phyloP scores from a whole-genome alignment of 2,797 vertebrate species.

The Darevskia nairensis region DNA sequence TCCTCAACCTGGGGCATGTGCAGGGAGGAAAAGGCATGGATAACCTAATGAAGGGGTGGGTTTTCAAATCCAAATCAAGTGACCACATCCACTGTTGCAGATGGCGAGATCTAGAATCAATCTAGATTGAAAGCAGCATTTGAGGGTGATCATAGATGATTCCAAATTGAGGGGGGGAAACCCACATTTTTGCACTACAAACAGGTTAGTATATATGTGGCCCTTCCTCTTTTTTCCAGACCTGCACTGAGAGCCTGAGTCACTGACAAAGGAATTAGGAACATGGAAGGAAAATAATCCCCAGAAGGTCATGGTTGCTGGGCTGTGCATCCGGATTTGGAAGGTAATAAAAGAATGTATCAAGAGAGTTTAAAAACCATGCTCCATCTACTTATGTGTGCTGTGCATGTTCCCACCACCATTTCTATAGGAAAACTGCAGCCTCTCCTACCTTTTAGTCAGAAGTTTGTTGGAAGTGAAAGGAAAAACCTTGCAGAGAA shows the following conservation, averaged over 20 bases:
- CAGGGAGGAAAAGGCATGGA: too few species aligned
- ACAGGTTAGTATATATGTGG: background rate
- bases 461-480: background rate
- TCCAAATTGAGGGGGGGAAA: too few species aligned
- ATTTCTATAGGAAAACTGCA: background rate
- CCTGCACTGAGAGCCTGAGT: background rate
- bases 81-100: too few species aligned
- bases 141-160: too few species aligned
- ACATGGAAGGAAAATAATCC: background rate
- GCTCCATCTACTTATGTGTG: background rate
- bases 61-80: too few species aligned
- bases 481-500: background rate
- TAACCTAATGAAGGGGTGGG: too few species aligned
- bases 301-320: background rate
- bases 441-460: background rate
- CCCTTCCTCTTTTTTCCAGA: background rate
- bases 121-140: too few species aligned
- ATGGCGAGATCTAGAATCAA: too few species aligned
- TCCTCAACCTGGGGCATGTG: too few species aligned
- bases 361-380: background rate
- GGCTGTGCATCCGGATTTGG: background rate
- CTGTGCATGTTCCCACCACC: background rate
- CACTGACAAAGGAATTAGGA: background rate
- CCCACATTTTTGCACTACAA: too few species aligned
- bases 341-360: background rate